Conservation (phyloP, 30 jellyfish, hydroid and myxozoan species). For the Turritopsis dohrnii region DNA sequence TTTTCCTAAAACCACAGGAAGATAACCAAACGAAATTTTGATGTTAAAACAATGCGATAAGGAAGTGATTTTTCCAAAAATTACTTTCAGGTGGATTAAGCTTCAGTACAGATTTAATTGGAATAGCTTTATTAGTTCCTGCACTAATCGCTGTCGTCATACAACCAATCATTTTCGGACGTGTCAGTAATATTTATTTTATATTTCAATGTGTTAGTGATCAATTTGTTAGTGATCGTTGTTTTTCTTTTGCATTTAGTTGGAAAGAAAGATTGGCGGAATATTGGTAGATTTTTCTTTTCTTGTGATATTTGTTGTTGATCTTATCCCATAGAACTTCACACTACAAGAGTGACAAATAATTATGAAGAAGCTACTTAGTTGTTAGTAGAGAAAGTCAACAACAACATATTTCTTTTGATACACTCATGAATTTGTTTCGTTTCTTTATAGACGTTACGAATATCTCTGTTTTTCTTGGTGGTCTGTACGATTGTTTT, state of each 20-base stretch:
- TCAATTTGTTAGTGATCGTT: too few relatives aligned
- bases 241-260: slow-evolving; percentile 24
- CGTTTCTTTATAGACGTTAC: slow-evolving; percentile 20
- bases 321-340: too few relatives aligned
- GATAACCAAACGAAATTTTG: neutral
- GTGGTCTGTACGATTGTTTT: slow-evolving; percentile 13
- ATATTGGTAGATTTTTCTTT: slow-evolving; percentile 32
- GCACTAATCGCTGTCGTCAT: slow-evolving; percentile 65
- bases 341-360: too few relatives aligned
- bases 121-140: slow-evolving; percentile 70
- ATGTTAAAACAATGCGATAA: too few relatives aligned
- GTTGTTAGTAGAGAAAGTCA: too few relatives aligned
- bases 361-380: too few relatives aligned
- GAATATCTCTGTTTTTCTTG: slow-evolving; percentile 12
- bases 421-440: neutral
- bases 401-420: too few relatives aligned
- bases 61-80: too few relatives aligned
- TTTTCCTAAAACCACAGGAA: too few relatives aligned
- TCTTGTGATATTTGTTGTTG: neutral
- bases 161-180: slow-evolving; percentile 75
- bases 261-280: slow-evolving; percentile 76
- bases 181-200: slow-evolving; percentile 41
- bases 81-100: slow-evolving; percentile 61
- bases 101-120: slow-evolving; percentile 65
- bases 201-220: too few relatives aligned